Percentiles rank a stretch among this genome's conserved stretches.
These are phyloP conservation scores for Poecilia wingei DNA, from an alignment of 2,797 vertebrate species.

Conservation along the genomic window DNA sequence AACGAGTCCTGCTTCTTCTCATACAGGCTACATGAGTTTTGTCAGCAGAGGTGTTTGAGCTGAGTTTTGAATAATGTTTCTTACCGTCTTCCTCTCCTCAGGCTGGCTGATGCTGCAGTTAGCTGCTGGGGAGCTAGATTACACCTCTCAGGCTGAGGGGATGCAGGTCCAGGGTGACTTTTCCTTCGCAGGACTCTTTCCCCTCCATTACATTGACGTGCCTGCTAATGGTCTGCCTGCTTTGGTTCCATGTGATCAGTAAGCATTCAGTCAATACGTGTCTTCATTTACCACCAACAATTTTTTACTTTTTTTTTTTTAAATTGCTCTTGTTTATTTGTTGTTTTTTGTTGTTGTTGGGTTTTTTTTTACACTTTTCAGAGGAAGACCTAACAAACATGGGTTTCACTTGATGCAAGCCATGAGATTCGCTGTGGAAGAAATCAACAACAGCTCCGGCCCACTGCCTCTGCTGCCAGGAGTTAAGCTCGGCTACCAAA, in stretches of 20 bases:
- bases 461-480: conserved; percentile 70
- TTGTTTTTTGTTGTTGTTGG: background rate
- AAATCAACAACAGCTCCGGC: conserved; percentile 78
- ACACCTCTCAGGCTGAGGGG: conserved; percentile 46
- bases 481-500: conserved; percentile 84
- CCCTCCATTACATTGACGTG: conserved; percentile 70
- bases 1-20: conserved; percentile 17
- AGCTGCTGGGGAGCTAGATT: conserved; percentile 46
- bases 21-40: conserved; percentile 3
- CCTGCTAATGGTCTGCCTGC: conserved; percentile 51
- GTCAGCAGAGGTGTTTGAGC: background rate
- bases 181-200: conserved; percentile 83
- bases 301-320: background rate
- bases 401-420: conserved; percentile 83
- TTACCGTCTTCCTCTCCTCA: conserved; percentile 40
- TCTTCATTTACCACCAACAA: background rate
- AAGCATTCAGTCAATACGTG: conserved; percentile 34
- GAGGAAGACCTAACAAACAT: conserved; percentile 72
- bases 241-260: conserved; percentile 71
- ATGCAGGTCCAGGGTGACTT: conserved; percentile 80
- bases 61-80: conserved; percentile 19
- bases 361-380: conserved; percentile 34
- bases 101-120: conserved; percentile 47
- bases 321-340: background rate
- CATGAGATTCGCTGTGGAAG: conserved; percentile 81